These are phyloP conservation scores for Drosophila setifemur DNA, from an alignment of 1,140 invertebrate genomes.

Conservation along the genomic window DNA sequence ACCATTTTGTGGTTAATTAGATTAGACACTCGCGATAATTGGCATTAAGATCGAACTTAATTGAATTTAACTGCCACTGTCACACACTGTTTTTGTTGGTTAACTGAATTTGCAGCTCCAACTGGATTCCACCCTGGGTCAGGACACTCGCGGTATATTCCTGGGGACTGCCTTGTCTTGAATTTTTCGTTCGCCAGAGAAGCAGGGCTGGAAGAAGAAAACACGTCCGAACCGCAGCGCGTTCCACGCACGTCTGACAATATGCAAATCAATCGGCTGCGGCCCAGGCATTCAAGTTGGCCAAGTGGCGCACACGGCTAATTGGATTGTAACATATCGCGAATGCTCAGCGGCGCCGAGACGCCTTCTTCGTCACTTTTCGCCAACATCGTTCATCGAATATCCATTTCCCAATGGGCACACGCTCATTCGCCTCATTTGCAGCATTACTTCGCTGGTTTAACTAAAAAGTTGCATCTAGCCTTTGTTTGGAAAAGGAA, in stretches of 20 bases:
- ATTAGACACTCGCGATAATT: slow-evolving; percentile 63
- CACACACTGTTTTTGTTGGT: background rate
- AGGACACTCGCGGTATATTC: slow-evolving; percentile 26
- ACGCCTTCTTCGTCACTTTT: slow-evolving; percentile 22
- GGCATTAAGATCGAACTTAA: slow-evolving; percentile 58
- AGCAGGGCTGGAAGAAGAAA: slow-evolving; percentile 27
- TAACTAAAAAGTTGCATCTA: slow-evolving; percentile 22
- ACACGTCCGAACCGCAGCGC: slow-evolving; percentile 80
- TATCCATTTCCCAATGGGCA: slow-evolving; percentile 36
- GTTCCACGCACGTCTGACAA: slow-evolving; percentile 70
- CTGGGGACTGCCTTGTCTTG: slow-evolving; percentile 2
- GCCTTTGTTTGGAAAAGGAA: slow-evolving; percentile 67
- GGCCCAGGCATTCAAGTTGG: slow-evolving; percentile 18
- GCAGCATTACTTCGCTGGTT: slow-evolving; percentile 54
- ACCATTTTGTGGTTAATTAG: slow-evolving; percentile 74
- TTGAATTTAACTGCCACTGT: slow-evolving; percentile 24
- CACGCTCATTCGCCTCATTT: slow-evolving; percentile 38
- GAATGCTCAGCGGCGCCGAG: slow-evolving; percentile 30
- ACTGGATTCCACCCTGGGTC: slow-evolving; percentile 1
- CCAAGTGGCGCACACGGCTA: slow-evolving; percentile 52
- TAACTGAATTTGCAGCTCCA: background rate
- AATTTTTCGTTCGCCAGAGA: background rate
- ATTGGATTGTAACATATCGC: slow-evolving; percentile 82
- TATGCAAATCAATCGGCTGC: slow-evolving; percentile 65
- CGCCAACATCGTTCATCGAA: background rate